phyloP scores from a whole-genome alignment of 2,888 invertebrate genomes.

The Euplexia lucipara region DNA sequence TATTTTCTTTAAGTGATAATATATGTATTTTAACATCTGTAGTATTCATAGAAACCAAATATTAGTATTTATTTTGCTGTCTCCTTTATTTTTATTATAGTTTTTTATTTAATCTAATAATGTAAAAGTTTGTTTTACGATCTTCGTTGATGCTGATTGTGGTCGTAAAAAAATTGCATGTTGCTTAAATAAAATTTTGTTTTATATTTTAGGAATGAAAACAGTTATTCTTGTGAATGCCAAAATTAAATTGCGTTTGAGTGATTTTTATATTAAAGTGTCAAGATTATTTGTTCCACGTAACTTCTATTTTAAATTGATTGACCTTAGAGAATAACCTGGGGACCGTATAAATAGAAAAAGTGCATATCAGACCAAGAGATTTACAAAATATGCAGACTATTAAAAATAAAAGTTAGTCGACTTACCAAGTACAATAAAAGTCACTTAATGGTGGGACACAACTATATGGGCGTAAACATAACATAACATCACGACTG shows the following conservation, averaged over 20 bases:
- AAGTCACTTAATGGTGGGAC: no score
- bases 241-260: constrained; percentile 35
- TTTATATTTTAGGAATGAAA: constrained; percentile 31
- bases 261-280: constrained; percentile 22
- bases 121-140: constrained; percentile 24
- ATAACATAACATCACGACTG: no score
- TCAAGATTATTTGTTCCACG: constrained; percentile 28
- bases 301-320: background rate
- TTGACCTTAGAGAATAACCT: constrained; percentile 1
- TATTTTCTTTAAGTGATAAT: constrained; percentile 35
- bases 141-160: constrained; percentile 30
- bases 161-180: constrained; percentile 25
- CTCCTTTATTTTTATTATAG: constrained; percentile 47
- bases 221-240: constrained; percentile 30
- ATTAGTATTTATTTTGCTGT: constrained; percentile 75
- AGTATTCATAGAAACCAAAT: constrained; percentile 82
- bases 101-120: constrained; percentile 41
- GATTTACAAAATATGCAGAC: no score
- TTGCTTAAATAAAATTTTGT: constrained; percentile 36
- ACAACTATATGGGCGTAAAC: no score
- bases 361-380: no score
- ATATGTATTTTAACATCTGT: constrained; percentile 61
- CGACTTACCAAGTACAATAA: no score
- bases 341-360: no score
- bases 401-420: no score